Base-by-base conservation (phyloP, 2,888 invertebrate species). In the Dendrolimus pini region DNA sequence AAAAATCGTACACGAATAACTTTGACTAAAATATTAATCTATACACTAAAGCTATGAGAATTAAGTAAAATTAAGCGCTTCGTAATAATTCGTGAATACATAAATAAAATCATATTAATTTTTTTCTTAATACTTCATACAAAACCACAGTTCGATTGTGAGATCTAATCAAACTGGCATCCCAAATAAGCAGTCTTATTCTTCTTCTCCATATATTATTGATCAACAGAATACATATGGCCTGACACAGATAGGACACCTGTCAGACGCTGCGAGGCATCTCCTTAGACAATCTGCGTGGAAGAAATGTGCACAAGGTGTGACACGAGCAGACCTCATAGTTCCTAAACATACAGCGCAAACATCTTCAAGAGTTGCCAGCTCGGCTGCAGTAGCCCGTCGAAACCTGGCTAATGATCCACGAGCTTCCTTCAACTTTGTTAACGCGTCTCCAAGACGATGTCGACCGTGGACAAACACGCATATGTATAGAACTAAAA, bases 291-390 rank as follows among this genome's bases (percentile, higher is more conserved):
- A 96, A 75, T 94, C 94, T 0, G 95, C 95, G 74, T 96, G 96
- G 82, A 96, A 96, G 75, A 94, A 92, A 75, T 96, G 96, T 56
- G 94, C 94, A 74, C 96, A 96, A 0, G 95, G 95, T 0, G 96
- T 96, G 9, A 95, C 93, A 53, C 95, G 89, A 0, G 96, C 96
- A 8, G 93, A 92, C 57, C 86, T 86, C 95, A 96, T 95, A 1
- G 85, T 75, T 62, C 93, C 94, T 52, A 96, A 88, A 70, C 96
- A 96, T 6, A 96, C 95, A 0, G 95, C 95, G 75, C 96, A 96
- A 0, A 96, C 94, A 68, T 96, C 96, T 69, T 96, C 95, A 60
- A 94, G 92, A 54, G 92, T 92, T 10, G 91, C 87, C 53, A 96
- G 90, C 72, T 96, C 96, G 9, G 93, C 93, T 0, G 76, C 59